Conservation (phyloP, 2,797 vertebrate species). For the Lithobates pipiens region DNA sequence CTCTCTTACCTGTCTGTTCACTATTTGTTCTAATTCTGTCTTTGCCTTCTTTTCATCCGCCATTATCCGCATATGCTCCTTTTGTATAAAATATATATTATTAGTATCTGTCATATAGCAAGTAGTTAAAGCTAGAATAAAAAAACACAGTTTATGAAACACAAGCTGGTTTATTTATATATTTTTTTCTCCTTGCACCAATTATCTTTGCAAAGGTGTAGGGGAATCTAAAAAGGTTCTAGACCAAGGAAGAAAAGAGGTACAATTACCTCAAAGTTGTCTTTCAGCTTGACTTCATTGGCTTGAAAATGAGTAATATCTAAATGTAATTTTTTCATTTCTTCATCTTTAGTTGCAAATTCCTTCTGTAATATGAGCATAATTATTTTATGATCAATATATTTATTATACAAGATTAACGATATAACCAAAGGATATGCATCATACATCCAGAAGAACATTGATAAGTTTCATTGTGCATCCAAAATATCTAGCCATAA, state of each 20-base stretch:
- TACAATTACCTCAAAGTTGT: background rate
- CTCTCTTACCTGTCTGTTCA: conserved; percentile 10
- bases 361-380: background rate
- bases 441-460: too few species aligned
- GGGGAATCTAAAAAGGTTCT: background rate
- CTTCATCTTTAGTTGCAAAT: background rate
- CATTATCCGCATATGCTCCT: conserved; percentile 2
- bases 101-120: background rate
- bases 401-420: too few species aligned
- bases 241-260: background rate
- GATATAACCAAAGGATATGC: too few species aligned
- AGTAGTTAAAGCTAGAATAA: too few species aligned
- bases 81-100: background rate
- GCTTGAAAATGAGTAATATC: background rate
- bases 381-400: background rate
- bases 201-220: too few species aligned
- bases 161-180: too few species aligned
- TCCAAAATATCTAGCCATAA: too few species aligned
- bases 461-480: too few species aligned
- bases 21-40: background rate
- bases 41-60: background rate
- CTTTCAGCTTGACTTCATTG: background rate
- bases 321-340: background rate
- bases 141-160: too few species aligned
- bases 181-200: too few species aligned